Evolutionary conservation across 35 echinoderm and acorn worm species (phyloP), one percentile per base, ranked within the genome.

Genomic region (Patiria miniata): DNA sequence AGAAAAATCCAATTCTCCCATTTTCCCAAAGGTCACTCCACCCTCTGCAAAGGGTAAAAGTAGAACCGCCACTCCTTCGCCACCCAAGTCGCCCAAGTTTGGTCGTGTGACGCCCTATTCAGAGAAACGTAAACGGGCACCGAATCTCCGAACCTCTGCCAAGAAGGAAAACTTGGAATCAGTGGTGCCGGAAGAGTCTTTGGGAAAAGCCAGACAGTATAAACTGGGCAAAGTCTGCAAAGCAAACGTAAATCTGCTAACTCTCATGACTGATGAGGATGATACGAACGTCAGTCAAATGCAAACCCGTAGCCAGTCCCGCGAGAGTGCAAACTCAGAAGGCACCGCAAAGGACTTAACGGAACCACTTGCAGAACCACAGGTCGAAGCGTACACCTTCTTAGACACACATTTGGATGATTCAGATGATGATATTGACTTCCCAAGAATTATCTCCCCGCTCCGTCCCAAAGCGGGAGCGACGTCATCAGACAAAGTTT

Each of bases 181-280:
- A 10, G 61, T 30, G 33, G 28, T 23, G n/a, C 65, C 65, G 1
- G 65, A 73, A 34, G 65, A 36, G 14, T 34, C 7, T 14, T 32
- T 32, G 65, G 26, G 65, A 8, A 73, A 73, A 73, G 14, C 65
- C 2, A 30, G 34, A 22, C 65, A 73, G 65, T 32, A 26, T 30
- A 73, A 73, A 30, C 65, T 73, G 21, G 65, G 65, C 26, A 73
- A 26, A 73, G 65, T 73, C 19, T 30, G 65, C 15, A 73, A 73
- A 73, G 65, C 65, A 73, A 73, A 73, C 34, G 65, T 73, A 7
- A 73, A 73, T 73, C 65, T 73, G 2, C 34, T 73, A 30, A 73
- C 65, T 26, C 65, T 73, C 21, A 73, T 73, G 26, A 73, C 26
- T 2, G 65, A 30, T 73, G 23, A 26, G 19, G 26, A 36, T 32